phyloP scores from a whole-genome alignment of 2,113 vertebrate species.

The Muntiacus muntjak region DNA sequence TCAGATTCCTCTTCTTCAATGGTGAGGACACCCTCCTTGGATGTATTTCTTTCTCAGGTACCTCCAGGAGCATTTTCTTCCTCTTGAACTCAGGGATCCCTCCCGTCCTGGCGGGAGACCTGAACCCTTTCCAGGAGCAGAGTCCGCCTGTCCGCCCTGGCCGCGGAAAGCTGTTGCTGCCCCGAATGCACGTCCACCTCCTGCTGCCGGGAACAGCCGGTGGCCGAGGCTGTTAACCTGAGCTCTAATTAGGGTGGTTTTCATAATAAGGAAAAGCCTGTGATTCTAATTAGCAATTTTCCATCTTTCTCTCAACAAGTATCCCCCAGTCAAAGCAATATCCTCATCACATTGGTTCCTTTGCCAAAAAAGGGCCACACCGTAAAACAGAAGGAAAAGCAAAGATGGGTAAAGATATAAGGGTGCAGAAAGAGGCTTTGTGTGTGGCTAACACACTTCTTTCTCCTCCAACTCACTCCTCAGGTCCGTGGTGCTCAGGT shows the following conservation, averaged over 20 bases:
- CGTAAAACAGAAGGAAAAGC: background rate
- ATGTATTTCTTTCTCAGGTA: background rate
- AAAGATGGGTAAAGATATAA: background rate
- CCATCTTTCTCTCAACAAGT: conserved; percentile 4
- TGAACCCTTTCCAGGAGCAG: background rate
- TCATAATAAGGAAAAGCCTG: conserved; percentile 32
- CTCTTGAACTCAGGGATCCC: background rate
- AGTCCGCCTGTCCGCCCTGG: background rate
- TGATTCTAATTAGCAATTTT: conserved; percentile 33
- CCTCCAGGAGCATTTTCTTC: background rate
- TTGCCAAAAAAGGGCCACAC: background rate
- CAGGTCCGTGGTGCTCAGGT: conserved; percentile 78
- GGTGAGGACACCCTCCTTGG: background rate
- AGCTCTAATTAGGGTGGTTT: conserved; percentile 40
- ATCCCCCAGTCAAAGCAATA: background rate
- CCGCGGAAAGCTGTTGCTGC: background rate
- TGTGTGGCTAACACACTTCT: background rate
- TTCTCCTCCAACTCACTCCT: conserved; percentile 5
- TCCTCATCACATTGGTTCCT: background rate
- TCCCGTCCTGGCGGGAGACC: background rate
- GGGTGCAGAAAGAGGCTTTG: background rate
- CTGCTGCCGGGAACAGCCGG: background rate
- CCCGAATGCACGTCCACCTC: background rate
- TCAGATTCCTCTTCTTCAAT: background rate
- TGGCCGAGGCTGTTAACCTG: background rate